Conservation (phyloP, 2,888 invertebrate genomes). For the Thumatha senex region DNA sequence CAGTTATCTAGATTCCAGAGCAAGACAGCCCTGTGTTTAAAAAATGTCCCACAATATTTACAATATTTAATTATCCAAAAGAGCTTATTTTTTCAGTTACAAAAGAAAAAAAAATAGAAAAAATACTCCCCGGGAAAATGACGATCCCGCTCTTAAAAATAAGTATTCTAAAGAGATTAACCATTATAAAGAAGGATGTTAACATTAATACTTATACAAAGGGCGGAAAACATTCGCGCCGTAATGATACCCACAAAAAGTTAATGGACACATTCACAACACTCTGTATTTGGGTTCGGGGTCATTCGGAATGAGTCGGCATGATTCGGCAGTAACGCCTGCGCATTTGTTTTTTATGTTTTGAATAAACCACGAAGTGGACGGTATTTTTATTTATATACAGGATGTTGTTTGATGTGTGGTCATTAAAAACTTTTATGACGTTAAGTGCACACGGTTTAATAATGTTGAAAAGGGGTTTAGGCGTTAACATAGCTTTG, state of each 20-base stretch:
- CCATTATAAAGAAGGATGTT: conserved; percentile 32
- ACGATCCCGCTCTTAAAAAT: conserved; percentile 32
- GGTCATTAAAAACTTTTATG: not conserved
- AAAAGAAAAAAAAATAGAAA: conserved; percentile 15
- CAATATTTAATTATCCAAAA: too few species aligned
- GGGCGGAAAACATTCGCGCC: conserved; percentile 47
- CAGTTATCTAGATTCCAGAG: too few species aligned
- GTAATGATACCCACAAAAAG: conserved; percentile 57
- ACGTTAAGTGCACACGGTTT: not conserved
- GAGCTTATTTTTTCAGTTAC: too few species aligned
- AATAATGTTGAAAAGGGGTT: not conserved
- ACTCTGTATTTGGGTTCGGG: conserved; percentile 33
- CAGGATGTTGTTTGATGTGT: not conserved
- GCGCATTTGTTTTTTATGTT: conserved; percentile 31
- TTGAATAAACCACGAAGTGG: conserved; percentile 16
- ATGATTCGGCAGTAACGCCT: conserved; percentile 46
- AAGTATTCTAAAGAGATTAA: conserved; percentile 46
- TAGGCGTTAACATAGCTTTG: not conserved
- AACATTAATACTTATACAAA: conserved; percentile 41
- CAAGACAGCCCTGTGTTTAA: too few species aligned
- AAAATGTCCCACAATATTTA: too few species aligned
- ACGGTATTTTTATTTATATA: conserved; percentile 6
- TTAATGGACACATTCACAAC: conserved; percentile 54
- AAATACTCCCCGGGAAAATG: not conserved
- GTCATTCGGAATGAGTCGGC: conserved; percentile 32